These are phyloP conservation scores for Hemicrepidius hirtus DNA, from an alignment of 2,888 invertebrate genomes.

Conservation along the genomic window DNA sequence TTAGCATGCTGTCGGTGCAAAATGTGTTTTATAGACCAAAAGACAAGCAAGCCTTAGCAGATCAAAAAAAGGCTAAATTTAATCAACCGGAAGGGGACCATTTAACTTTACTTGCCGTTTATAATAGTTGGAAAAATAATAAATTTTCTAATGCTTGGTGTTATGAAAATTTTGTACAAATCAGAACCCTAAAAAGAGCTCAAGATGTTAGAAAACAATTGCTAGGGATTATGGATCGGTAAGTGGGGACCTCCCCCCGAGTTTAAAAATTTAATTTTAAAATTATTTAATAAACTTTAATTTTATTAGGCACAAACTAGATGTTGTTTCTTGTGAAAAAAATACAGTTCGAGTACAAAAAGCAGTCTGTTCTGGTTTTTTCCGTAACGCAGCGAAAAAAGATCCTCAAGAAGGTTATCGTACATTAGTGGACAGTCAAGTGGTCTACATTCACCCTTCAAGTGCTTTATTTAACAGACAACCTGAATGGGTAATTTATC, in stretches of 20 bases:
- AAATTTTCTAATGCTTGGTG: constrained; percentile 99
- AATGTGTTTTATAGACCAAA: constrained; percentile 98
- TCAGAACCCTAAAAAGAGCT: constrained; percentile 95
- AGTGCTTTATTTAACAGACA: constrained; percentile 98
- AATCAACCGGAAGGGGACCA: constrained; percentile 99
- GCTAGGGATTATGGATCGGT: constrained; percentile 97
- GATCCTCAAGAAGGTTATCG: constrained; percentile 99
- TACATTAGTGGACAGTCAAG: constrained; percentile 97
- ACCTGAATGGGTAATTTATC: constrained; percentile 99
- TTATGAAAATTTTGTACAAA: constrained; percentile 99
- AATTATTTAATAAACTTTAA: too few species aligned
- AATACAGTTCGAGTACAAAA: constrained; percentile 97
- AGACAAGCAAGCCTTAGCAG: constrained; percentile 97
- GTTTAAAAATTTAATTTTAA: background rate
- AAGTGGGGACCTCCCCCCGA: constrained; percentile 47
- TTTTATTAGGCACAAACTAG: constrained; percentile 92
- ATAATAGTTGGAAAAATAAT: constrained; percentile 99
- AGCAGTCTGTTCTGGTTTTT: constrained; percentile 98
- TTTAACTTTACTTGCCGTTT: constrained; percentile 96
- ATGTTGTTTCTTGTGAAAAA: constrained; percentile 97
- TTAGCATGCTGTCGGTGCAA: constrained; percentile 99
- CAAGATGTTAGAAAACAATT: constrained; percentile 99
- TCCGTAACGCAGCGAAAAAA: constrained; percentile 98
- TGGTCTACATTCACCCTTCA: constrained; percentile 99
- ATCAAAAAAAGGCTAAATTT: constrained; percentile 99